Conservation (phyloP, 2,113 vertebrate species). For the Murina feae region DNA sequence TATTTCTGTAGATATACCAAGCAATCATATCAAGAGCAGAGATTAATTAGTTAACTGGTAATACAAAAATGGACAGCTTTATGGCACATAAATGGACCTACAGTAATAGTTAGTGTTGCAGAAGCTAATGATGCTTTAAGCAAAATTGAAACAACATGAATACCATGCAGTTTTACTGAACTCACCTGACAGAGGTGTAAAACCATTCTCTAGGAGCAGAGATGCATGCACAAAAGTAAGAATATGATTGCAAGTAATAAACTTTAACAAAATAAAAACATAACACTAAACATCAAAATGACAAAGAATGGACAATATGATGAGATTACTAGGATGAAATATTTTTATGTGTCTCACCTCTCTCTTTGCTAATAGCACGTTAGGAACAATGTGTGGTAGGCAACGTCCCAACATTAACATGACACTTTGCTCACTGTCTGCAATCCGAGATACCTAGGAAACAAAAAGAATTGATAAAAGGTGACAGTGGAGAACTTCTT, state of each 20-base stretch:
- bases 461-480: constrained; percentile 7
- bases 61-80: constrained; percentile 27
- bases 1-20: constrained; percentile 28
- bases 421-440: constrained; percentile 95
- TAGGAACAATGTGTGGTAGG: constrained; percentile 97
- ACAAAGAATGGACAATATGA: constrained; percentile 40
- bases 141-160: constrained; percentile 69
- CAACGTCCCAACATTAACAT: constrained; percentile 98
- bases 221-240: constrained; percentile 96
- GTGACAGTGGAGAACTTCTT: not conserved
- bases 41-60: constrained; percentile 35
- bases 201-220: constrained; percentile 98
- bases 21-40: not conserved
- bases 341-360: constrained; percentile 86
- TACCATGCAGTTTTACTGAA: constrained; percentile 88
- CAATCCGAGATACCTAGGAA: constrained; percentile 94
- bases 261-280: constrained; percentile 78
- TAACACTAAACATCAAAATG: constrained; percentile 71
- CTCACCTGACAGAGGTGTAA: constrained; percentile 98
- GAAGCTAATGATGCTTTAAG: constrained; percentile 77
- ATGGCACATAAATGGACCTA: constrained; percentile 77
- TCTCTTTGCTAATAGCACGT: constrained; percentile 96
- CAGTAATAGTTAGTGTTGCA: constrained; percentile 78
- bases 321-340: not conserved
- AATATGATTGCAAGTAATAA: constrained; percentile 91